Percentiles rank a stretch among this genome's conserved stretches.
phyloP scores from a whole-genome alignment of 64 coral and sea anemone genomes.

The Montipora capricornis region DNA sequence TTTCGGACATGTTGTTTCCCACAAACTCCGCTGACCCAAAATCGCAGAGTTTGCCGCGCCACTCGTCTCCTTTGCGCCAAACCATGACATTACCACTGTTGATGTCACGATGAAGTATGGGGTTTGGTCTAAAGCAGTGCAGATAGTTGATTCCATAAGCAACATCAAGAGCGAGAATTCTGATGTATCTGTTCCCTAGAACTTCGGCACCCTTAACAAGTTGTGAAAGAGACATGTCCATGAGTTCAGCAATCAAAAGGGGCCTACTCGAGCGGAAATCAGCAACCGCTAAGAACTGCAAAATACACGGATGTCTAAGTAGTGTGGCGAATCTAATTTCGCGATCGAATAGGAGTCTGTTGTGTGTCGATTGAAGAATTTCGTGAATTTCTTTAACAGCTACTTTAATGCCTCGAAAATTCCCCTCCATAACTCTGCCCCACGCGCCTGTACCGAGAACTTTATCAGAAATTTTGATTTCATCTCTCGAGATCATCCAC shows the following conservation, averaged over 20 bases:
- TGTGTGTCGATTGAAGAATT: slow-evolving; percentile 83
- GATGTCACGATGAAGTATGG: slow-evolving; percentile 89
- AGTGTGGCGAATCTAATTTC: slow-evolving; percentile 86
- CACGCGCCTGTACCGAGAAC: slow-evolving; percentile 88
- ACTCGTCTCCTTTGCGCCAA: slow-evolving; percentile 84
- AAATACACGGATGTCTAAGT: slow-evolving; percentile 75
- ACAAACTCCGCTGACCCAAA: slow-evolving; percentile 94
- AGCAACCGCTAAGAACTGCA: slow-evolving; percentile 83
- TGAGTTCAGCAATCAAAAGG: slow-evolving; percentile 72
- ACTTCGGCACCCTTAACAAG: slow-evolving; percentile 57
- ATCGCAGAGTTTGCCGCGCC: slow-evolving; percentile 90
- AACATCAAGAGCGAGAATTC: slow-evolving; percentile 73
- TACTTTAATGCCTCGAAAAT: slow-evolving; percentile 81
- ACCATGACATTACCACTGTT: slow-evolving; percentile 89
- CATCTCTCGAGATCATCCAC: slow-evolving; percentile 77
- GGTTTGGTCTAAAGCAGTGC: slow-evolving; percentile 81
- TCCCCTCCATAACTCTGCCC: slow-evolving; percentile 85
- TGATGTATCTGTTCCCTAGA: slow-evolving; percentile 67
- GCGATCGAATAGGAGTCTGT: slow-evolving; percentile 72
- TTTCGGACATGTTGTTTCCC: slow-evolving; percentile 79
- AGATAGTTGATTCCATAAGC: slow-evolving; percentile 79
- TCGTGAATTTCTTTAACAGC: slow-evolving; percentile 93
- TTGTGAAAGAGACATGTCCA: slow-evolving; percentile 84
- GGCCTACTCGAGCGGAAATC: slow-evolving; percentile 64
- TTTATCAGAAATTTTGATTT: slow-evolving; percentile 72